phyloP scores from a whole-genome alignment of 2,113 vertebrate species.

The Tamias sibiricus region DNA sequence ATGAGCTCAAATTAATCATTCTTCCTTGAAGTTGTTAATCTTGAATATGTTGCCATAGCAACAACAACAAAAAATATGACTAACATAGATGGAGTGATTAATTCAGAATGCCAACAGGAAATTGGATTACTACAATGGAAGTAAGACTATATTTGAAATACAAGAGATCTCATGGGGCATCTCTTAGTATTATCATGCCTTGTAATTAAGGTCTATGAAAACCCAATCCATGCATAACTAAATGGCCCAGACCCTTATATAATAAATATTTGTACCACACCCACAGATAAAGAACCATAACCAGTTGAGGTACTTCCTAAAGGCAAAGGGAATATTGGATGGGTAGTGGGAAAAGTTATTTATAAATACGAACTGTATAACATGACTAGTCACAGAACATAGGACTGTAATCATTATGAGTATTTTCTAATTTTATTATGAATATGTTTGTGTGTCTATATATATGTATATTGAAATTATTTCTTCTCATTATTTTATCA shows the following conservation, averaged over 20 bases:
- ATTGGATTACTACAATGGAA: neutral
- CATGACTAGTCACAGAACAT: neutral
- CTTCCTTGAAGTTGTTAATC: neutral
- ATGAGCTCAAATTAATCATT: neutral
- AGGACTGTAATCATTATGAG: neutral
- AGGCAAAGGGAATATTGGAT: neutral
- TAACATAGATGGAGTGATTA: neutral
- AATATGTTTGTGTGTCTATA: neutral
- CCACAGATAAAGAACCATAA: neutral
- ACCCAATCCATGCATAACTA: neutral
- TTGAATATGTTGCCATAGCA: neutral
- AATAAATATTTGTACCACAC: neutral
- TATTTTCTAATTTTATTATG: neutral
- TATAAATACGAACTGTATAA: neutral
- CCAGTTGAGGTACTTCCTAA: neutral
- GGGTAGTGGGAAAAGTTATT: neutral
- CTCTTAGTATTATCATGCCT: neutral
- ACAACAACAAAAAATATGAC: neutral
- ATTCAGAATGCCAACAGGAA: neutral
- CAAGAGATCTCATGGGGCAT: neutral
- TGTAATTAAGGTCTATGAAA: neutral
- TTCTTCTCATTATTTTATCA: neutral
- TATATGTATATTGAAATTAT: neutral
- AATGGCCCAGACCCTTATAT: neutral
- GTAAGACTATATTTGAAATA: neutral